Base-by-base conservation (phyloP, 2,113 vertebrate genomes). In the Phalacrocorax carbo region DNA sequence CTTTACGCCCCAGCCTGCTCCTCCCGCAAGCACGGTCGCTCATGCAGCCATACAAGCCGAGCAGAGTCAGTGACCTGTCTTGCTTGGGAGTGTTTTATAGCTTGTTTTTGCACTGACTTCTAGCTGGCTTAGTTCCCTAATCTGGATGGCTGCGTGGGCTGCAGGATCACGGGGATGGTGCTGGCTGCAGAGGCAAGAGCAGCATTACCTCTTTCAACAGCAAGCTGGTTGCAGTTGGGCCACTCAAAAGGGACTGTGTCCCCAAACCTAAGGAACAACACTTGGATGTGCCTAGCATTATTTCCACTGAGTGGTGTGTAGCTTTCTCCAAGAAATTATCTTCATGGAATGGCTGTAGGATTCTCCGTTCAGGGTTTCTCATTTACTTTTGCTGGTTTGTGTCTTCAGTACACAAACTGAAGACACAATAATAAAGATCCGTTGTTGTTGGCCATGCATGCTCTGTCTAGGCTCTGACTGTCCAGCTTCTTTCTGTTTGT, bases 361-460 rank as follows among this genome's bases (percentile, higher is more conserved):
- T 81, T 69, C 48, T 65, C 29, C 11, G 0, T 26, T 85, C 16
- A 25, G 38, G 7, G 23, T 75, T 83, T 86, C 34, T 95, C 10
- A 25, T 42, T 71, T 2, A 5, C 38, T 81, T 91, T 66, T 86
- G 40, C 32, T 55, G 32, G 7, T 44, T 66, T 58, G 1, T 77
- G 20, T 25, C 8, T 54, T 42, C 29, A 38, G 51, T 27, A 75
- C 51, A 15, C 65, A 19, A 66, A 64, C 38, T 38, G 38, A 38
- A 38, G 38, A 38, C 38, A 38, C 38, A 38, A 38, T 38, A 38
- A 38, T 15, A 84, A 70, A 30, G 54, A 13, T 71, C 42, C 7
- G 1, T 38, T 78, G 55, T 57, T 57, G n/a, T 26, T 68, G 51
- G 7, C n/a, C 38, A 0, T 26, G 26, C 0, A 0, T 25, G 48